These are phyloP conservation scores for Sebastes cheni DNA, from an alignment of 2,797 vertebrate genomes.

Conservation along the genomic window DNA sequence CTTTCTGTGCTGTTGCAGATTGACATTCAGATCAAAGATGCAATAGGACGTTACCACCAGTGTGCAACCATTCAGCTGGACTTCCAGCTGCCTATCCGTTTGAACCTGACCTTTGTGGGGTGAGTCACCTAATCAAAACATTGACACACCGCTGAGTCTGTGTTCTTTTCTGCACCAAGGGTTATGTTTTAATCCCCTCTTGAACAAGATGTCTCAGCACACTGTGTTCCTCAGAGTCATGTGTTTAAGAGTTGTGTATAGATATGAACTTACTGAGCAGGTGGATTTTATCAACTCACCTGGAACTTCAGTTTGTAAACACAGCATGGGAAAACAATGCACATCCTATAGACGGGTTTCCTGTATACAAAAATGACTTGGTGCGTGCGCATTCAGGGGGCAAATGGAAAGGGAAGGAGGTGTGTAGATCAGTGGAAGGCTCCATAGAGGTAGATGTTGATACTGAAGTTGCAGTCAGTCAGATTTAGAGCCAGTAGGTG, in stretches of 20 bases:
- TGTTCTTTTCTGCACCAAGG: slow-evolving; percentile 21
- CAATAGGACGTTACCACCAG: slow-evolving; percentile 94
- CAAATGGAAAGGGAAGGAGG: background rate
- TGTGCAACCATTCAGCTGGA: slow-evolving; percentile 97
- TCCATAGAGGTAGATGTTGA: background rate
- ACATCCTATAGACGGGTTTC: background rate
- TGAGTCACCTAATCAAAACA: slow-evolving; percentile 77
- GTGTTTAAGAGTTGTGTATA: background rate
- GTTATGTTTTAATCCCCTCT: slow-evolving; percentile 20
- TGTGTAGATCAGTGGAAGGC: background rate
- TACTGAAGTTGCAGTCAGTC: background rate
- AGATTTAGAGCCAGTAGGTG: background rate
- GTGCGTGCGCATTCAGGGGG: no score
- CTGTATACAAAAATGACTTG: no score
- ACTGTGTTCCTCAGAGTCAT: background rate
- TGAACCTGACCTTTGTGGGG: slow-evolving; percentile 93
- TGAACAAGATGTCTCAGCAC: slow-evolving; percentile 3
- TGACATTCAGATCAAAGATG: slow-evolving; percentile 95
- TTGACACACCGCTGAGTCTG: slow-evolving; percentile 17
- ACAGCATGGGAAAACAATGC: background rate
- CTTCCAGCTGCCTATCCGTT: slow-evolving; percentile 94
- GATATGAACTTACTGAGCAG: background rate
- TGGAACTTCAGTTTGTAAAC: slow-evolving; percentile 6
- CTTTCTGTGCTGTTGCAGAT: slow-evolving; percentile 81
- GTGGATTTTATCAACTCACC: background rate